Evolutionary conservation across 2,797 vertebrate genomes (phyloP), one percentile per base, ranked within the genome.

Genomic region (Leuciscus waleckii): DNA sequence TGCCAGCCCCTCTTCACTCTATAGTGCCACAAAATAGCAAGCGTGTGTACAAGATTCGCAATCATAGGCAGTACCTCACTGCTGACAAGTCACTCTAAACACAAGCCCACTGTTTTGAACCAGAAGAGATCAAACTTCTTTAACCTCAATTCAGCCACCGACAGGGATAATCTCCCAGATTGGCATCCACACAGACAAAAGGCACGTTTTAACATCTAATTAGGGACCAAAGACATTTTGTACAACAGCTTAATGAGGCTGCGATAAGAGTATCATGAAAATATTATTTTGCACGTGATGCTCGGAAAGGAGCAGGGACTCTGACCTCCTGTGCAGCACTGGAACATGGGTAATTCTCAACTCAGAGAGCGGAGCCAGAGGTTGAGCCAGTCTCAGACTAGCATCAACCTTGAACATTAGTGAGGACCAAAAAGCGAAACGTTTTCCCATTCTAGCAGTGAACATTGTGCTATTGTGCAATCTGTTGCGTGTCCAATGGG

Each of bases 261-360:
- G 92, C 92, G 94, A 94, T 95, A 95, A 95, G 93, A 95, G 94
- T 95, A 94, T 94, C 93, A 94, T 95, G 94, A 95, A 96, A 95
- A 95, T 94, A 92, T 93, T 92, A 93, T 94, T 95, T 95, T 95
- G 93, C 91, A 91, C 86, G 16, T 26, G 9, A 17, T 58, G 70
- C 92, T 93, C 32, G 3, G 67, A n/a, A 78, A 73, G 68, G 85
- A 77, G 32, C 54, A 9, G 23, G 23, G 8, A 21, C 14, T 26
- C 21, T 39, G 68, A 63, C 69, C 69, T 69, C 69, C 32, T 17
- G 7, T 46, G 65, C 21, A 10, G 9, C 43, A 29, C 49, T 23
- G 63, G 82, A 69, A 32, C 29, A 23, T 29, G 16, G 16, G 19
- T 32, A 37, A 68, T 43, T 32, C 13, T 39, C 19, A 77, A 63